These are phyloP conservation scores for Mesaphorura yosii DNA, from an alignment of 1,140 invertebrate genomes.

Conservation along the genomic window DNA sequence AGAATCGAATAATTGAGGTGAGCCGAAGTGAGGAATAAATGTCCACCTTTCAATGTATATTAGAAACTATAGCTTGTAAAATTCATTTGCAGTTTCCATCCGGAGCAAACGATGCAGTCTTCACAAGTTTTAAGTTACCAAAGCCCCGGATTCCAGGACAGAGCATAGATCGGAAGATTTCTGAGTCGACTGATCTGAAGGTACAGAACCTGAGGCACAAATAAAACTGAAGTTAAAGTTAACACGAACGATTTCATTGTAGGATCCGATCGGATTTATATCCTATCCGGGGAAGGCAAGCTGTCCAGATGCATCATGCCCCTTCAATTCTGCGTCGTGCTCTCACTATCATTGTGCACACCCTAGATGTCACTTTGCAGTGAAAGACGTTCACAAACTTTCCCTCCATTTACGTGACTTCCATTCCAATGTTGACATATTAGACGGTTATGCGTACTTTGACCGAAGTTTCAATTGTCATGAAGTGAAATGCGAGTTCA, in stretches of 20 bases:
- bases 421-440: constrained; percentile 66
- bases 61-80: too few species aligned
- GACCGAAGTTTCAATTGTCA: constrained; percentile 66
- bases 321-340: constrained; percentile 38
- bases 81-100: too few species aligned
- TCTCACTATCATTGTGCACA: constrained; percentile 63
- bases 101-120: constrained; percentile 59
- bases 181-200: constrained; percentile 24
- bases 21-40: too few species aligned
- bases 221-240: constrained; percentile 4
- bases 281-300: constrained; percentile 39
- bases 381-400: constrained; percentile 53
- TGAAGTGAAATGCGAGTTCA: constrained; percentile 24
- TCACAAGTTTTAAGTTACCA: constrained; percentile 82
- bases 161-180: constrained; percentile 10
- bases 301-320: constrained; percentile 54
- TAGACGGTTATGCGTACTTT: constrained; percentile 70
- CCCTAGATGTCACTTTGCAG: constrained; percentile 59
- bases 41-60: not conserved
- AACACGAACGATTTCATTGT: not conserved
- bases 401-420: constrained; percentile 65
- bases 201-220: constrained; percentile 4
- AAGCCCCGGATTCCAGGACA: constrained; percentile 40
- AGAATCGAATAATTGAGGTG: constrained; percentile 76
- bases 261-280: constrained; percentile 31